Evolutionary conservation across 2,888 invertebrate species (phyloP).

Genomic region (Sphecodes monilicornis): DNA sequence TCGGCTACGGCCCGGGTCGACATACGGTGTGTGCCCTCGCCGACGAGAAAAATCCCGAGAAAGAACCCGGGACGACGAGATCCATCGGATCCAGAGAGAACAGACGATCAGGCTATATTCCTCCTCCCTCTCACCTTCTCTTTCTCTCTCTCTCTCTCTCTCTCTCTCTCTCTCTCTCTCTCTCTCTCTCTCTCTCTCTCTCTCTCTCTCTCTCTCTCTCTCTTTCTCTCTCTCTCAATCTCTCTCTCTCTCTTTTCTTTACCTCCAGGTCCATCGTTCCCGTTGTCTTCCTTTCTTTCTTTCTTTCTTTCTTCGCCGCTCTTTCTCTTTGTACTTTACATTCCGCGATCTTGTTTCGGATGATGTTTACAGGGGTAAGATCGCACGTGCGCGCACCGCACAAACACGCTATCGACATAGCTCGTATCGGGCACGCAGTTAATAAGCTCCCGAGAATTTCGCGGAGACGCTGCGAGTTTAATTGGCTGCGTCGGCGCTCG

Average conservation of each 20-base stretch:
- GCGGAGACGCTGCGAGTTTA: not conserved
- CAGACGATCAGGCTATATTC: slow-evolving; percentile 11
- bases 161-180: not conserved
- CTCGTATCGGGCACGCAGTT: not conserved
- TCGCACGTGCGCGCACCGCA: slow-evolving; percentile 58
- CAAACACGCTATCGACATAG: slow-evolving; percentile 8
- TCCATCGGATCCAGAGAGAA: slow-evolving; percentile 33
- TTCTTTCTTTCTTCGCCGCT: slow-evolving; percentile 28
- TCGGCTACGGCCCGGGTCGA: slow-evolving; percentile 68
- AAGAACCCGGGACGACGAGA: slow-evolving; percentile 38
- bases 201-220: not conserved
- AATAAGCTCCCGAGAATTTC: slow-evolving; percentile 24
- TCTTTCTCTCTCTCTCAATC: not conserved
- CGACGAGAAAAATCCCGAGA: slow-evolving; percentile 71
- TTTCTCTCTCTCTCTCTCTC: not conserved
- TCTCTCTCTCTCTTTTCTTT: not conserved
- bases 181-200: not conserved
- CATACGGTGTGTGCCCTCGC: slow-evolving; percentile 55
- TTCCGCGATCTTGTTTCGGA: slow-evolving; percentile 80
- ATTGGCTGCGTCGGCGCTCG: not conserved
- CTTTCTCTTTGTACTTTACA: slow-evolving; percentile 70
- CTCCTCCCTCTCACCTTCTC: too few relatives aligned
- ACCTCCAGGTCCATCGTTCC: not conserved
- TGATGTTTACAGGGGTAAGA: slow-evolving; percentile 75
- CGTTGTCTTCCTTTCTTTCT: not conserved